Conservation (phyloP, 30 jellyfish, hydroid and myxozoan genomes). For the Catostylus mosaicus region DNA sequence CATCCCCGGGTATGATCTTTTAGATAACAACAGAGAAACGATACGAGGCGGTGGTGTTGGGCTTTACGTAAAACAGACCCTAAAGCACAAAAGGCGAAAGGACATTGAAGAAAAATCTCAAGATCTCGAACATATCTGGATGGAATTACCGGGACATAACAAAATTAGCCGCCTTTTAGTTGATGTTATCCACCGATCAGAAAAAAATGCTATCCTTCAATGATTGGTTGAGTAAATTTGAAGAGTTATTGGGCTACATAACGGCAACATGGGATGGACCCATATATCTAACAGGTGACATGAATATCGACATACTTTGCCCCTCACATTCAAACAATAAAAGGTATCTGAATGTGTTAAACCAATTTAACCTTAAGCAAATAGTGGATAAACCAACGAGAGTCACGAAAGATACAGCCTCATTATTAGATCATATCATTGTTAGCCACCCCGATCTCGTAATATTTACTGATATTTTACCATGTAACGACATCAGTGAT, state of each 20-base stretch:
- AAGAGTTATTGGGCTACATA: conserved; percentile 10
- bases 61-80: conserved; percentile 4
- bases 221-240: conserved; percentile 10
- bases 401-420: background rate
- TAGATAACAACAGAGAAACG: conserved; percentile 38
- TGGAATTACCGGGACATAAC: conserved; percentile 40
- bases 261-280: conserved; percentile 31
- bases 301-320: background rate
- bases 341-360: conserved; percentile 11
- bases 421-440: conserved; percentile 10
- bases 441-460: conserved; percentile 11
- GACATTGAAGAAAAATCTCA: conserved; percentile 36
- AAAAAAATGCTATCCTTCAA: conserved; percentile 12
- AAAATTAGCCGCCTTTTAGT: conserved; percentile 23
- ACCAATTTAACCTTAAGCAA: conserved; percentile 27
- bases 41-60: conserved; percentile 73
- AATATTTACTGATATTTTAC: conserved; percentile 14
- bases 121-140: conserved; percentile 40
- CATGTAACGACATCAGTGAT: conserved; percentile 26
- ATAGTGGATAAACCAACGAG: conserved; percentile 20
- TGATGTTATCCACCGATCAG: conserved; percentile 28
- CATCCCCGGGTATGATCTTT: conserved; percentile 46
- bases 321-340: conserved; percentile 1
- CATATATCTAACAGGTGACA: conserved; percentile 12
- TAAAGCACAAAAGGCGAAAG: conserved; percentile 26